Evolutionary conservation across 1,140 invertebrate species (phyloP).

Genomic region (Pachypsylla venusta): DNA sequence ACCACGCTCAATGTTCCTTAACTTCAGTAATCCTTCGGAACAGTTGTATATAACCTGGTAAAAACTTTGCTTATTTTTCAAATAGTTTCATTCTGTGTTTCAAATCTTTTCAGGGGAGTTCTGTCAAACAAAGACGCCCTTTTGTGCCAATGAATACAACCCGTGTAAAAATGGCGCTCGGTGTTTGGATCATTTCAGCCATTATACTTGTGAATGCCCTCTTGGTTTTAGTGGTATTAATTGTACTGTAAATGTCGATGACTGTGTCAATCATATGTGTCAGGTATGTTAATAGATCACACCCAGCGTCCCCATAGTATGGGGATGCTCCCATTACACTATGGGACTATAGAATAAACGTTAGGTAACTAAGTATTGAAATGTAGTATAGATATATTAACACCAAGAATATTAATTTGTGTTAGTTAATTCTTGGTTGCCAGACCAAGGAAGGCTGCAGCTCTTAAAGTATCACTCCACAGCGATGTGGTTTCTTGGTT

Average conservation of each 20-base stretch:
- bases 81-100: too few relatives aligned
- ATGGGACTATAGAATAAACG: not conserved
- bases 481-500: too few relatives aligned
- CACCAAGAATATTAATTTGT: too few relatives aligned
- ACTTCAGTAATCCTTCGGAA: too few relatives aligned
- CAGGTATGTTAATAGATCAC: slow-evolving; percentile 44
- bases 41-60: too few relatives aligned
- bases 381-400: not conserved
- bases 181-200: slow-evolving; percentile 73
- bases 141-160: slow-evolving; percentile 77
- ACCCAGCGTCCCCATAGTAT: too few relatives aligned
- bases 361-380: not conserved
- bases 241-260: slow-evolving; percentile 84
- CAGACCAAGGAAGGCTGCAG: too few relatives aligned
- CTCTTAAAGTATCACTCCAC: too few relatives aligned
- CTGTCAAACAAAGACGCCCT: slow-evolving; percentile 85
- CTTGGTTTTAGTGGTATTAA: slow-evolving; percentile 81
- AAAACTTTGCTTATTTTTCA: too few relatives aligned
- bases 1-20: too few relatives aligned
- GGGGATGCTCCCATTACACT: too few relatives aligned
- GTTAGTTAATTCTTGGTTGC: too few relatives aligned
- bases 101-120: slow-evolving; percentile 51
- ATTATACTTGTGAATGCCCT: slow-evolving; percentile 85
- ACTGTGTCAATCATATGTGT: slow-evolving; percentile 83
- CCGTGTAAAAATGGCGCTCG: slow-evolving; percentile 84